Base-by-base conservation (phyloP, 2,797 vertebrate species). In the Podarcis siculus region DNA sequence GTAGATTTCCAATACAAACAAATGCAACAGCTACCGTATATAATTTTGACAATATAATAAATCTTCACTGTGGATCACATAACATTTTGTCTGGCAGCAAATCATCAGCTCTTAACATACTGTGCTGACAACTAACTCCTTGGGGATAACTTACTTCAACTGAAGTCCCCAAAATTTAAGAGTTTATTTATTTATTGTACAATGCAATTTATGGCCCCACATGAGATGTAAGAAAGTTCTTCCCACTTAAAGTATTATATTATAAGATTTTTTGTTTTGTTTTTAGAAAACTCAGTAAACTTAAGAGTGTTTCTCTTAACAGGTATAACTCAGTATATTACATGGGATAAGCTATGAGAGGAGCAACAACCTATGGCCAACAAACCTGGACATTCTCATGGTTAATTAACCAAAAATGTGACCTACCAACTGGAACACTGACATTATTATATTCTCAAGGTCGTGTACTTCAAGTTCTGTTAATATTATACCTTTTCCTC, bases 331-430 rank as follows among this genome's bases (percentile, higher is more conserved):
- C 87, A 55, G 45, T 55, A 45, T 82, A 90, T 0, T 8, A 86
- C 45, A 37, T 0, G 39, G 27, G 10, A 90, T 76, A 30, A 83
- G 78, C 83, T 79, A 2, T 13, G 91, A 76, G 35, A 75, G 79
- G 12, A 90, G 42, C 30, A 83, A 42, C 30, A 87, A 39, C 61
- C 42, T 86, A 10, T 7, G 35, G 55, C 32, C 19, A 92, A 85
- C 67, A 90, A 86, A 88, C 84, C 79, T 79, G 79, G 85, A 82
- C 76, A 79, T 87, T 93, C 75, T 79, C 77, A 90, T 79, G 79
- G 81, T 88, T 90, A 79, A 83, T 78, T 90, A 92, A 90, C 92
- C 86, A 92, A 88, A 88, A 82, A 72, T 83, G 61, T 55, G 71
- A 92, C 75, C 84, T 80, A 58, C 32, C 0, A 1, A 79, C 78